A percentile compares a stretch with the other conserved stretches of the same genome.
Conservation (phyloP, 2,797 vertebrate species). For the Tamandua tetradactyla region DNA sequence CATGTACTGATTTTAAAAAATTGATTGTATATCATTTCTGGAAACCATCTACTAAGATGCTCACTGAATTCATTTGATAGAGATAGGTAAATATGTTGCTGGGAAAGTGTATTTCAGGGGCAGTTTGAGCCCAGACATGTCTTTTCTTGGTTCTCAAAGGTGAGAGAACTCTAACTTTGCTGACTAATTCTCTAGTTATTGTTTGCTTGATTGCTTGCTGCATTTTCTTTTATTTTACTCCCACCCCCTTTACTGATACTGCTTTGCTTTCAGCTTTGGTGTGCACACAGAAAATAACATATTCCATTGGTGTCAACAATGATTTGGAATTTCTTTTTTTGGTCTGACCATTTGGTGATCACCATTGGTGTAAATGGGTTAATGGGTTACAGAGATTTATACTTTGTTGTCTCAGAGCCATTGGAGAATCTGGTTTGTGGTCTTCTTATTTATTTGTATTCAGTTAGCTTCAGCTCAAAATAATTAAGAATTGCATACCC, state of each 20-base stretch:
- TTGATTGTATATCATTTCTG: background rate
- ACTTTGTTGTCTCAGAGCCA: background rate
- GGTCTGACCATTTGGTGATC: background rate
- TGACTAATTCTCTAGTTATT: too few species aligned
- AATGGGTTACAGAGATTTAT: background rate
- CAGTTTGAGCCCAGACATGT: background rate
- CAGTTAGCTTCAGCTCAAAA: background rate
- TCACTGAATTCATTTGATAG: background rate
- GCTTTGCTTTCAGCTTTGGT: background rate
- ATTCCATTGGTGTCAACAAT: background rate
- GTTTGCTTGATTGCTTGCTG: background rate
- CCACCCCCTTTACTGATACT: background rate
- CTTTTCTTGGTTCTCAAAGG: background rate
- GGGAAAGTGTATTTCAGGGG: background rate
- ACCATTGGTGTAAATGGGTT: background rate
- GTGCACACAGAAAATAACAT: background rate
- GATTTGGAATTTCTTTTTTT: background rate
- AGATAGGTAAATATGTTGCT: background rate
- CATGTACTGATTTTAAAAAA: background rate
- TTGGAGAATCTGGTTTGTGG: background rate
- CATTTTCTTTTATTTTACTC: background rate
- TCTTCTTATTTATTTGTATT: background rate
- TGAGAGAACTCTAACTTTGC: background rate
- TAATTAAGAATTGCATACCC: background rate
- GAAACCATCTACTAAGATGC: background rate